Percentiles rank a stretch among this genome's conserved stretches.
Conservation (phyloP, 2,797 vertebrate species). For the Podargus strigoides region DNA sequence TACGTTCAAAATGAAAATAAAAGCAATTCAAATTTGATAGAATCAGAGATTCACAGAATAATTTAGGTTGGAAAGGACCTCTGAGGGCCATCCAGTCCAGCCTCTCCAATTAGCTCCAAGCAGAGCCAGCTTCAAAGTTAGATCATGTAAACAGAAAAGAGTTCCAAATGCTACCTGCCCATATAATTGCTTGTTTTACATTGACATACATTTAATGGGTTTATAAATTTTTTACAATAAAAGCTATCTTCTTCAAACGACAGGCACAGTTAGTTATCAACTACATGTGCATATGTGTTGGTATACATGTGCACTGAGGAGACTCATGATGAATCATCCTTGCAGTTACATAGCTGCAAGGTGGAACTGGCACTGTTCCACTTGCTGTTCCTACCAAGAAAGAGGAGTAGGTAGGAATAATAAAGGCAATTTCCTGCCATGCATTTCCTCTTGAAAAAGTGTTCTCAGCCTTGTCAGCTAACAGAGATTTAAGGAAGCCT, state of each 20-base stretch:
- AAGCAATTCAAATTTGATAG: background rate
- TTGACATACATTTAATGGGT: background rate
- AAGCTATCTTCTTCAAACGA: background rate
- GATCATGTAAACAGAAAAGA: background rate
- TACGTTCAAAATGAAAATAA: background rate
- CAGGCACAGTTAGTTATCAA: background rate
- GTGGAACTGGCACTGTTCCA: background rate
- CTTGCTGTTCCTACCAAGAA: background rate
- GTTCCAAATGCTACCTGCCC: background rate
- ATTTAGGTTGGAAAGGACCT: background rate
- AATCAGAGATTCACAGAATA: background rate
- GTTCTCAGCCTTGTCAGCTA: background rate
- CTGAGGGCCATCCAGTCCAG: background rate
- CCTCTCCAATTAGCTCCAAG: background rate
- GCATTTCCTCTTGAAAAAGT: background rate
- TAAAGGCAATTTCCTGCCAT: background rate
- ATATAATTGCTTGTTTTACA: background rate
- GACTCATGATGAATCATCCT: background rate
- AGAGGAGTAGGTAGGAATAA: background rate
- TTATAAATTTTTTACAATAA: background rate
- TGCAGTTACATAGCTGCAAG: background rate
- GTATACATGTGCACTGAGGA: background rate
- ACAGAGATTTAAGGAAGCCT: background rate
- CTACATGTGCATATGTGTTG: background rate
- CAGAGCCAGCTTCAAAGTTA: background rate